phyloP scores from a whole-genome alignment of 1,140 invertebrate species.

The Psix sp. region DNA sequence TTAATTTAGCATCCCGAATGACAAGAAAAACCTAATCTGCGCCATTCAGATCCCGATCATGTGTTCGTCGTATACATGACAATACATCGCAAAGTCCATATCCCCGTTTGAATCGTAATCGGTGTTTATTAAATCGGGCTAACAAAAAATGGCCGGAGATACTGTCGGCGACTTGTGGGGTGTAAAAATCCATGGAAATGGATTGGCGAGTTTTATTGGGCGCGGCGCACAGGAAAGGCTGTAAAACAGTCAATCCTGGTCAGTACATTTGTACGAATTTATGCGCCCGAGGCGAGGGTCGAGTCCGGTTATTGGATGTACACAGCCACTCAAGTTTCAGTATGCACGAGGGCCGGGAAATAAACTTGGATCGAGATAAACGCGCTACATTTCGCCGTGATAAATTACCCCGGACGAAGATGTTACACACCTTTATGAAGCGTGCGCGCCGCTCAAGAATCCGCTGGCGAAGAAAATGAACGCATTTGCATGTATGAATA shows the following conservation, averaged over 20 bases:
- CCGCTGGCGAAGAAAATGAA: conserved; percentile 38
- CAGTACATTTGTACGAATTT: conserved; percentile 25
- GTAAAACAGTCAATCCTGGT: conserved; percentile 55
- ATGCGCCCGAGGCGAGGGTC: conserved; percentile 13
- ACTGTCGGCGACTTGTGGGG: conserved; percentile 31
- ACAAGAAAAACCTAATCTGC: no score
- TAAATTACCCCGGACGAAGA: conserved; percentile 49
- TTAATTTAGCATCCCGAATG: no score
- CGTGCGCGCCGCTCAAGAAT: conserved; percentile 19
- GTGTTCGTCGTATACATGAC: no score
- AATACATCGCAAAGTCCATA: conserved; percentile 2
- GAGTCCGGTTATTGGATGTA: conserved; percentile 50
- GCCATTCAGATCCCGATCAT: no score
- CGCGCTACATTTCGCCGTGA: conserved; percentile 31
- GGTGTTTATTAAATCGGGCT: conserved; percentile 61
- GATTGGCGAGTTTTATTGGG: conserved; percentile 44
- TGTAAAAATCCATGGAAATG: conserved; percentile 37
- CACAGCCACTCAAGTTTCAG: background rate
- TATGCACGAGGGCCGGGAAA: conserved; percentile 6
- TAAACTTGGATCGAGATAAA: conserved; percentile 52
- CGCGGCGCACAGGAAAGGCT: conserved; percentile 14
- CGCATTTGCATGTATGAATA: conserved; percentile 58
- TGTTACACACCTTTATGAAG: conserved; percentile 46
- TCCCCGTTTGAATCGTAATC: conserved; percentile 52
- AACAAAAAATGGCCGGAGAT: conserved; percentile 3